Evolutionary conservation across 2,113 vertebrate species (phyloP).

Genomic region (Ophiodon elongatus): DNA sequence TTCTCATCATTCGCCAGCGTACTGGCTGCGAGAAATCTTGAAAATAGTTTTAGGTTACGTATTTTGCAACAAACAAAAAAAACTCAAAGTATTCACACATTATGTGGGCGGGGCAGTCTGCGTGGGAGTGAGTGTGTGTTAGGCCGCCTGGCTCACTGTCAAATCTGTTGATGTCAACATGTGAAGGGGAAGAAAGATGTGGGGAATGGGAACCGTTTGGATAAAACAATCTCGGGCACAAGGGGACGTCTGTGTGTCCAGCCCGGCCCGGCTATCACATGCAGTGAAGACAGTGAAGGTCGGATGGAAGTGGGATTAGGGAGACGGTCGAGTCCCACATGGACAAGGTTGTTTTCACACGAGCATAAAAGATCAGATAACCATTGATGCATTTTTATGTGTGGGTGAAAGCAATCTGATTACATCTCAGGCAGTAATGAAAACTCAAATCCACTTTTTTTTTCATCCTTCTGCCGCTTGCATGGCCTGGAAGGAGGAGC

Average conservation of each 20-base stretch:
- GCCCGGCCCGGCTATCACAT: background rate
- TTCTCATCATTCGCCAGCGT: background rate
- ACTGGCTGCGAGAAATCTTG: background rate
- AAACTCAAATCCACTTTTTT: background rate
- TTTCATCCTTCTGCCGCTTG: background rate
- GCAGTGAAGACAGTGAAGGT: background rate
- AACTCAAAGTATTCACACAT: background rate
- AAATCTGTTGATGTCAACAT: constrained; percentile 21
- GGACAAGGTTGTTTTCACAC: background rate
- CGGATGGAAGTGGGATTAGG: background rate
- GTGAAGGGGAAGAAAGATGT: constrained; percentile 41
- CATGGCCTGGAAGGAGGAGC: background rate
- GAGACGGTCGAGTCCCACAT: background rate
- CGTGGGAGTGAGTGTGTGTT: background rate
- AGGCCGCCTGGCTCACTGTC: constrained; percentile 24
- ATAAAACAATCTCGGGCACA: background rate
- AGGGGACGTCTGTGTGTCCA: background rate
- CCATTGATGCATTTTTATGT: background rate
- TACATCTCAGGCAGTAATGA: background rate
- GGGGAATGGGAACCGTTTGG: constrained; percentile 24
- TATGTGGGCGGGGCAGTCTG: background rate
- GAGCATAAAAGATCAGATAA: background rate
- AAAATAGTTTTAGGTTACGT: background rate
- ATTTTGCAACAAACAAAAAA: background rate
- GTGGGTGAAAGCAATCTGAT: background rate